A percentile compares a stretch with the other conserved stretches of the same genome.
Evolutionary conservation across 2,113 vertebrate genomes (phyloP).

Genomic region (Shinisaurus crocodilurus): DNA sequence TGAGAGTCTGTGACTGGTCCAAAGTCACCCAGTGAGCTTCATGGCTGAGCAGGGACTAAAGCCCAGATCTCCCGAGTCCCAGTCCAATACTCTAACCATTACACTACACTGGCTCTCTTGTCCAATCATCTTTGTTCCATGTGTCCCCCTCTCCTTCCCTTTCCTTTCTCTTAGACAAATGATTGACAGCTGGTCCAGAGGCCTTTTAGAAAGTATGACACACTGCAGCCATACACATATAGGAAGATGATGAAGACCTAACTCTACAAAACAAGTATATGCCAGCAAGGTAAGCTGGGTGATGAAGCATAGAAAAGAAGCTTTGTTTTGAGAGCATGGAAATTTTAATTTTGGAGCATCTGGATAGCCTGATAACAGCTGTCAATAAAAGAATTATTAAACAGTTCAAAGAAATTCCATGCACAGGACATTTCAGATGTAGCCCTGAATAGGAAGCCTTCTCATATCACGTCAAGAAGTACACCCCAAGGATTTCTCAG

Average conservation of each 20-base stretch:
- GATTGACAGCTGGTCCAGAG: neutral
- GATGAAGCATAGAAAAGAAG: neutral
- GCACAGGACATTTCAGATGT: neutral
- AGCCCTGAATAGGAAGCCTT: neutral
- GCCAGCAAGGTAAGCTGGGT: neutral
- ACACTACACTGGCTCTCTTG: too few species aligned
- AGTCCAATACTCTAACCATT: too few species aligned
- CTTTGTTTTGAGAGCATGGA: slow-evolving; percentile 7
- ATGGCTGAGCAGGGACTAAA: too few species aligned
- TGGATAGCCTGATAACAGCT: slow-evolving; percentile 8
- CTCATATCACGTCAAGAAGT: slow-evolving; percentile 11
- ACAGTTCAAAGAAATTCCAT: neutral
- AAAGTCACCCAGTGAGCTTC: too few species aligned
- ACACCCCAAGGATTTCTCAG: slow-evolving; percentile 43
- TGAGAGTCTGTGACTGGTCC: too few species aligned
- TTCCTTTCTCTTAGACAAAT: neutral
- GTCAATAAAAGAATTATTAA: neutral
- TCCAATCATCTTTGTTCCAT: neutral
- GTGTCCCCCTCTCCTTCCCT: too few species aligned
- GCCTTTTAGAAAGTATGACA: neutral
- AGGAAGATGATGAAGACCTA: neutral
- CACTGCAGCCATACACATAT: neutral
- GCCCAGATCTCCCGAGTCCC: too few species aligned
- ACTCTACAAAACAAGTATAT: neutral
- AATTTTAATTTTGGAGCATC: slow-evolving; percentile 3